These are phyloP conservation scores for Leptinotarsa lineolata DNA, from an alignment of 1,140 invertebrate genomes.

Conservation along the genomic window DNA sequence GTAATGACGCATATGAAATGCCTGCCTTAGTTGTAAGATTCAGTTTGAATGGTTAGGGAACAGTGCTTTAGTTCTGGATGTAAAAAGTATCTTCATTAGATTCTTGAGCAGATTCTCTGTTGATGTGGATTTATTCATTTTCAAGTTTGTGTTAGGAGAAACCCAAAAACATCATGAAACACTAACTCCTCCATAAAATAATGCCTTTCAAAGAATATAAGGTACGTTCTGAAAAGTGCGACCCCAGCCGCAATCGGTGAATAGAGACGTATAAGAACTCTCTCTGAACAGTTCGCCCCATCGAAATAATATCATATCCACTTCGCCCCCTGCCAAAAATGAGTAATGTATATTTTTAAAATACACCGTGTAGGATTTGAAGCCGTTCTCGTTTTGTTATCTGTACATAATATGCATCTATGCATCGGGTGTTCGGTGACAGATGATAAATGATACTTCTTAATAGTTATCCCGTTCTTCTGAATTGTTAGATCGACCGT, in stretches of 20 bases:
- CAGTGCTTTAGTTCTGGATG: too few species aligned
- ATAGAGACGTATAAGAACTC: neutral
- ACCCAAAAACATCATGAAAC: neutral
- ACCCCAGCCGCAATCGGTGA: neutral
- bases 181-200: neutral
- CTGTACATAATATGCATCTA: slow-evolving; percentile 41
- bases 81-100: too few species aligned
- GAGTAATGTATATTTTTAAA: slow-evolving; percentile 16
- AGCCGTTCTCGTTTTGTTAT: slow-evolving; percentile 38
- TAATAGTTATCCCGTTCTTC: slow-evolving; percentile 45
- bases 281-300: neutral
- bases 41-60: too few species aligned
- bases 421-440: slow-evolving; percentile 40
- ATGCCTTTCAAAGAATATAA: neutral
- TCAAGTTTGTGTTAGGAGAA: too few species aligned
- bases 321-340: slow-evolving; percentile 7
- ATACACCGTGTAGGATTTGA: slow-evolving; percentile 15
- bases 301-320: slow-evolving; percentile 3
- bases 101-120: too few species aligned
- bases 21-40: too few species aligned
- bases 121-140: too few species aligned
- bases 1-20: too few species aligned
- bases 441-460: slow-evolving; percentile 49
- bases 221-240: neutral
- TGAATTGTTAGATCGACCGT: slow-evolving; percentile 39